Percentiles rank a stretch among this genome's conserved stretches.
These are phyloP conservation scores for Micrasema longulum DNA, from an alignment of 1,140 invertebrate genomes.

Conservation along the genomic window DNA sequence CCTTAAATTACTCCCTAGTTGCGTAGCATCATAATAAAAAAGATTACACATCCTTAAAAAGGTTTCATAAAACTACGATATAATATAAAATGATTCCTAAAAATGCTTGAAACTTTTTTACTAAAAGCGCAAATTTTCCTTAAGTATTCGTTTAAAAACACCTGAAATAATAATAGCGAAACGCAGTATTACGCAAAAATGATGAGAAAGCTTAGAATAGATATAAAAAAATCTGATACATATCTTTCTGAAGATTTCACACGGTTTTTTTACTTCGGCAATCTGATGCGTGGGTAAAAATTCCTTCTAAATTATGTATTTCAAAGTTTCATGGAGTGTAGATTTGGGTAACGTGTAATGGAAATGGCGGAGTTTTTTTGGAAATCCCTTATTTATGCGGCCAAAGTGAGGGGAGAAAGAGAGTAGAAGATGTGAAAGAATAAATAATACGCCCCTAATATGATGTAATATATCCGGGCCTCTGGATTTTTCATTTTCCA, in stretches of 20 bases:
- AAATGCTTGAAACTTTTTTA: neutral
- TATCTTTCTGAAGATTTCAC: no score
- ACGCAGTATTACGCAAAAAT: no score
- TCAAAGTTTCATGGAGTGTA: no score
- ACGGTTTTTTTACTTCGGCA: no score
- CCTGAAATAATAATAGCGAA: no score
- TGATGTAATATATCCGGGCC: slow-evolving; percentile 29
- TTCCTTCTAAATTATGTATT: no score
- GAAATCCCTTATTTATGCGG: slow-evolving; percentile 40
- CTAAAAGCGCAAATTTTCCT: neutral
- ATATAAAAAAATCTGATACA: no score
- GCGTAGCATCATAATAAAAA: slow-evolving; percentile 5
- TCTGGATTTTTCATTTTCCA: slow-evolving; percentile 25
- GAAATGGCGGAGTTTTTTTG: slow-evolving; percentile 5
- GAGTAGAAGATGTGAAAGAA: slow-evolving; percentile 20
- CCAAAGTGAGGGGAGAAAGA: neutral
- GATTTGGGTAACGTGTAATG: neutral
- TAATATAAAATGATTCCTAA: neutral
- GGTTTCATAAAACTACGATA: no score
- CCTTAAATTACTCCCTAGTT: neutral
- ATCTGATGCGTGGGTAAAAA: no score
- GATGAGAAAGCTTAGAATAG: no score
- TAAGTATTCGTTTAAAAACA: neutral
- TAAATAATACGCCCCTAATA: slow-evolving; percentile 43
- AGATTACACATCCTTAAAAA: neutral